Evolutionary conservation across 2,797 vertebrate genomes (phyloP).

Genomic region (Esox masquinongy): DNA sequence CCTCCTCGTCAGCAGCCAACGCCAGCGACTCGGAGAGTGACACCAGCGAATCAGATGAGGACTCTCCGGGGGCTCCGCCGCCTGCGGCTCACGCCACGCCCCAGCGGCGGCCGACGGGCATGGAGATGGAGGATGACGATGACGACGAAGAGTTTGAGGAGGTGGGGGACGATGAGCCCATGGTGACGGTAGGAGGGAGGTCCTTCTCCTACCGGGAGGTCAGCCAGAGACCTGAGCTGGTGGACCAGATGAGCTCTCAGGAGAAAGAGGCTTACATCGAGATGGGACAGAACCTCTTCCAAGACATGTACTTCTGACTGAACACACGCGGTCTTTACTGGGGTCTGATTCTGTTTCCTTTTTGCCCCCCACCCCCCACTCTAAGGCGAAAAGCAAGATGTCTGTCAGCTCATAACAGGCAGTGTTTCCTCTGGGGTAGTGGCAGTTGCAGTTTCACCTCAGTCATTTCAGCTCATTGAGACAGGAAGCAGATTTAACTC

Average conservation of each 20-base stretch:
- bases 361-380: not conserved
- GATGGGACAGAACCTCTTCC: slow-evolving; percentile 93
- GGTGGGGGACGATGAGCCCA: slow-evolving; percentile 87
- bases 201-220: slow-evolving; percentile 88
- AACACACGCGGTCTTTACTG: not conserved
- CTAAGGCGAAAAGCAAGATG: not conserved
- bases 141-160: slow-evolving; percentile 93
- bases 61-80: slow-evolving; percentile 72
- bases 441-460: too few relatives aligned
- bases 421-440: not conserved
- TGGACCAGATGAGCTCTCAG: slow-evolving; percentile 91
- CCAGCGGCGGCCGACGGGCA: slow-evolving; percentile 14
- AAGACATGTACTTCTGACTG: slow-evolving; percentile 87
- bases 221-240: slow-evolving; percentile 91
- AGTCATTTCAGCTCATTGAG: too few relatives aligned
- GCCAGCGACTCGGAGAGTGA: slow-evolving; percentile 93
- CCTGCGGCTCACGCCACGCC: slow-evolving; percentile 9
- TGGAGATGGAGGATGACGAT: slow-evolving; percentile 80
- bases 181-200: slow-evolving; percentile 87
- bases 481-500: too few relatives aligned
- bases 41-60: slow-evolving; percentile 96
- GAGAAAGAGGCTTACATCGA: slow-evolving; percentile 97
- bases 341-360: too few relatives aligned
- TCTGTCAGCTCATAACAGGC: not conserved
- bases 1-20: slow-evolving; percentile 44